Conservation (phyloP, 2,113 vertebrate species). For the Calidris pygmaea region DNA sequence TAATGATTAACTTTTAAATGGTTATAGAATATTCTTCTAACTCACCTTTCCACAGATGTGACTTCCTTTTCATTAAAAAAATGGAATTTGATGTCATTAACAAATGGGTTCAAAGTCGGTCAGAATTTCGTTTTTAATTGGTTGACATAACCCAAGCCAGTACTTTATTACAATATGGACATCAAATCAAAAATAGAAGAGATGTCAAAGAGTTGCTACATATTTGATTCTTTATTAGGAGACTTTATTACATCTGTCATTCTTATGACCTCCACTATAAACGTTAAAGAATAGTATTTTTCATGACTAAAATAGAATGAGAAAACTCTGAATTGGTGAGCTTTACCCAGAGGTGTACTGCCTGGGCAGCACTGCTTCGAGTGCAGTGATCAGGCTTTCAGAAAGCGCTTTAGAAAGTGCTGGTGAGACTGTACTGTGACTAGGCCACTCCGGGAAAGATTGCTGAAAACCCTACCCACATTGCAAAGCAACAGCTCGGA, state of each 20-base stretch:
- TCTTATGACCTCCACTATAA: slow-evolving; percentile 9
- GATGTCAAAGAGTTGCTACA: background rate
- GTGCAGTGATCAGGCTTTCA: background rate
- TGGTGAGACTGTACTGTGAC: background rate
- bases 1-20: background rate
- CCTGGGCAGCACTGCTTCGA: background rate
- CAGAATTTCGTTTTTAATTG: slow-evolving; percentile 20
- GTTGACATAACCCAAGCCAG: slow-evolving; percentile 29
- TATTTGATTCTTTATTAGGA: slow-evolving; percentile 16
- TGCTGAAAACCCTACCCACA: background rate
- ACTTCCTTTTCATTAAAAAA: slow-evolving; percentile 7
- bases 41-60: background rate
- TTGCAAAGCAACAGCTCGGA: background rate
- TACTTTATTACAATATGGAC: background rate
- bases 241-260: background rate
- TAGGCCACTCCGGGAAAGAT: background rate
- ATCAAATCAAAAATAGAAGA: slow-evolving; percentile 15
- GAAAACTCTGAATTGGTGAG: background rate
- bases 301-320: background rate
- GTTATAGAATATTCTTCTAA: background rate
- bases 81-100: background rate
- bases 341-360: background rate
- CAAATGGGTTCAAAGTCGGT: background rate
- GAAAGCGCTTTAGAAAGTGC: background rate
- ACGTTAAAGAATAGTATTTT: background rate